These are phyloP conservation scores for Synaphobranchus kaupii DNA, from an alignment of 2,797 vertebrate genomes.

Conservation along the genomic window DNA sequence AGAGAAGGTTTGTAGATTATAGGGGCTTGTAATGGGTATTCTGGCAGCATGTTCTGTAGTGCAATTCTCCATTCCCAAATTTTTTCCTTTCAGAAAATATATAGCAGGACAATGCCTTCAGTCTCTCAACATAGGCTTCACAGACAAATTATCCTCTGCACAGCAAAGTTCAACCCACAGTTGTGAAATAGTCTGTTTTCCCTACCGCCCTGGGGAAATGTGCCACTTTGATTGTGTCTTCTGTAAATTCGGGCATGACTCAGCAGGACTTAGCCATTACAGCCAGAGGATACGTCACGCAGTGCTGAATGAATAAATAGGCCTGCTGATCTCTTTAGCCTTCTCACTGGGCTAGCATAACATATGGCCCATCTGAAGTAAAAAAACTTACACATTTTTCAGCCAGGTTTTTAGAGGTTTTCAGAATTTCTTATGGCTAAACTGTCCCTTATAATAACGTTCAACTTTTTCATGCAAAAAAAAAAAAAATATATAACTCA, in stretches of 20 bases:
- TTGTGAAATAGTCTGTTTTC: background rate
- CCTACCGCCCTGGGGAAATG: background rate
- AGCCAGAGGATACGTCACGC: background rate
- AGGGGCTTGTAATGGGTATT: background rate
- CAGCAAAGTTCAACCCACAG: background rate
- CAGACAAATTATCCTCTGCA: background rate
- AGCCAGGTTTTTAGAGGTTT: background rate
- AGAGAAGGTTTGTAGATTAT: background rate
- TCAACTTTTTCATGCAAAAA: background rate
- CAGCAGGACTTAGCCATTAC: background rate
- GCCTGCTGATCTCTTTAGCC: background rate
- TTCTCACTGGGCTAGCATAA: background rate
- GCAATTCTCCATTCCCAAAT: background rate
- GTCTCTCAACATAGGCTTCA: background rate
- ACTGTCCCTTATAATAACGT: background rate
- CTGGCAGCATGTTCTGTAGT: background rate
- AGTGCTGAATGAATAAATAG: background rate
- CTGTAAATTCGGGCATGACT: background rate
- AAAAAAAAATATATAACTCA: background rate
- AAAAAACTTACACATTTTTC: background rate
- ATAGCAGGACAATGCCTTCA: background rate
- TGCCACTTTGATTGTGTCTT: conserved; percentile 2
- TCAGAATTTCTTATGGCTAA: background rate
- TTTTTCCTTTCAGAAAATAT: background rate
- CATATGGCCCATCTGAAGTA: background rate